These are phyloP conservation scores for Columba guinea DNA, from an alignment of 2,797 vertebrate genomes.

Conservation along the genomic window DNA sequence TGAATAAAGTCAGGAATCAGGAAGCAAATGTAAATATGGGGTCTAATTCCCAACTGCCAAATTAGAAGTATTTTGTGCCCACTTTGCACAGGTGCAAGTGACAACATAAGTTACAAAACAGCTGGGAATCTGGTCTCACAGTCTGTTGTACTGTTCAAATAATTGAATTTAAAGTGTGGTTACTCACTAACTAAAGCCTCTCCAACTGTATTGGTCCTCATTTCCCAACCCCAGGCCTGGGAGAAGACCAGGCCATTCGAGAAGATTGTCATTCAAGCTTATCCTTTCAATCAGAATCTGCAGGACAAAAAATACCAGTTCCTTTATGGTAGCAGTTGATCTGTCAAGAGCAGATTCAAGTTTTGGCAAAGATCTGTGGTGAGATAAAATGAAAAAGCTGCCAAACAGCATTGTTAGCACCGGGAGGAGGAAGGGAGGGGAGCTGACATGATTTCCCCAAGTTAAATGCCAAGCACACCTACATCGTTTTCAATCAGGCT, in stretches of 20 bases:
- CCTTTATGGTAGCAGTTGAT: slow-evolving; percentile 84
- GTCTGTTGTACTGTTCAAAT: slow-evolving; percentile 45
- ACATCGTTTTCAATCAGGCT: slow-evolving; percentile 52
- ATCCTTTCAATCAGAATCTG: slow-evolving; percentile 71
- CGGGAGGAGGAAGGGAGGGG: slow-evolving; percentile 63
- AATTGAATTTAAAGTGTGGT: slow-evolving; percentile 62
- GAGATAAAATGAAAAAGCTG: slow-evolving; percentile 73
- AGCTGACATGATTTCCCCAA: slow-evolving; percentile 67
- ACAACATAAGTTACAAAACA: slow-evolving; percentile 56
- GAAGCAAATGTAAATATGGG: slow-evolving; percentile 43
- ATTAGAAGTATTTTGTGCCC: slow-evolving; percentile 64
- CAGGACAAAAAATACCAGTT: slow-evolving; percentile 78
- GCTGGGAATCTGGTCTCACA: slow-evolving; percentile 51
- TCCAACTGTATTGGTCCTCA: slow-evolving; percentile 49
- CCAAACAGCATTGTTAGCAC: slow-evolving; percentile 74
- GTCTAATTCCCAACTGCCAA: slow-evolving; percentile 57
- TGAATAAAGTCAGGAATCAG: slow-evolving; percentile 70
- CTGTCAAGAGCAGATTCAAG: slow-evolving; percentile 88
- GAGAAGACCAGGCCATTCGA: slow-evolving; percentile 71
- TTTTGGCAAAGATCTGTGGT: slow-evolving; percentile 85
- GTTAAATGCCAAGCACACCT: slow-evolving; percentile 74
- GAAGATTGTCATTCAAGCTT: slow-evolving; percentile 77
- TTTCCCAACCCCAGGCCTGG: slow-evolving; percentile 62
- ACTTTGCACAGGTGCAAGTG: slow-evolving; percentile 66
- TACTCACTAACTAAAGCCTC: slow-evolving; percentile 61